A percentile compares a stretch with the other conserved stretches of the same genome.
phyloP scores from a whole-genome alignment of 2,113 vertebrate genomes.

The Hemiprocne comata region DNA sequence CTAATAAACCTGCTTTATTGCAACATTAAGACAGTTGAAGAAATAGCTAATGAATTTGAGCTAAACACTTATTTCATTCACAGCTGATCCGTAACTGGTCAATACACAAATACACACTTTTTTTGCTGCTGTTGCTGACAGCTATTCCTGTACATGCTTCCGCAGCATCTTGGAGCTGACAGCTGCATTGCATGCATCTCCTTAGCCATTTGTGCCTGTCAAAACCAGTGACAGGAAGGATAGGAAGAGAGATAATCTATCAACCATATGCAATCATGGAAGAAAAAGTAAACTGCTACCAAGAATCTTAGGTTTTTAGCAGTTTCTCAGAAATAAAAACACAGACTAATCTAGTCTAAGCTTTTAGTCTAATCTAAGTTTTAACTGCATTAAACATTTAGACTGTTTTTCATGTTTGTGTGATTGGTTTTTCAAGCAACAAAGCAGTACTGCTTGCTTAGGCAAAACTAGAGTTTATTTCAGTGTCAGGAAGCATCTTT shows the following conservation, averaged over 20 bases:
- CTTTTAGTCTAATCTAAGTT: too few species aligned
- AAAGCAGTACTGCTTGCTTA: neutral
- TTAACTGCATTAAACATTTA: neutral
- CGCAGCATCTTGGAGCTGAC: neutral
- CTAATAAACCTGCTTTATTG: neutral
- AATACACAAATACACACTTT: neutral
- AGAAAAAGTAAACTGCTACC: neutral
- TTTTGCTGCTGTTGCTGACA: neutral
- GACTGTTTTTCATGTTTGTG: neutral
- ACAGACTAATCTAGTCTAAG: neutral
- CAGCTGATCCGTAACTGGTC: neutral
- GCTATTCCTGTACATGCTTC: neutral
- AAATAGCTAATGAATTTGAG: neutral
- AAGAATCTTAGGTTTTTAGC: neutral
- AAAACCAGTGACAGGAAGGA: neutral
- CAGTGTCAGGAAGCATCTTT: neutral
- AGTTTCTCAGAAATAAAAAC: neutral
- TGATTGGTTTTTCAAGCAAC: neutral
- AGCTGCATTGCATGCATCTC: neutral
- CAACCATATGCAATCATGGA: neutral
- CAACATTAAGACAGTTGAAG: neutral
- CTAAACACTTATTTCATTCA: neutral
- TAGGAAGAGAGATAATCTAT: neutral
- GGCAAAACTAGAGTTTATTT: neutral
- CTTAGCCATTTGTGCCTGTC: neutral